These are phyloP conservation scores for Ptychodera flava DNA, from an alignment of 35 echinoderm and acorn worm species.

Conservation along the genomic window DNA sequence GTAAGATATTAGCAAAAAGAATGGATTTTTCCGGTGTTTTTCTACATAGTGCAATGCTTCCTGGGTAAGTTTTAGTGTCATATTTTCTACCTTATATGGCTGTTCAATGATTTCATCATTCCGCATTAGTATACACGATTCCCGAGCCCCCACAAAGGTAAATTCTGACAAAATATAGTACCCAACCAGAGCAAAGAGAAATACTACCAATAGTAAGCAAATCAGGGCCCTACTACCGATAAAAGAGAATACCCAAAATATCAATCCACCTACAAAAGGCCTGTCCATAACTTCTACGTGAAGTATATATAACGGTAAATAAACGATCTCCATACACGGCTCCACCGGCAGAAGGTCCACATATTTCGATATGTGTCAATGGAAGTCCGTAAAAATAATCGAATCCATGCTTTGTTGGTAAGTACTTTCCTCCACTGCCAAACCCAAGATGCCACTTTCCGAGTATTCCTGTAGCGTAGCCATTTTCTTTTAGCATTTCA, in stretches of 20 bases:
- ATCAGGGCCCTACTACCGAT: too few species aligned
- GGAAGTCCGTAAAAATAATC: slow-evolving; percentile 94
- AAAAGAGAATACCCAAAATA: too few species aligned
- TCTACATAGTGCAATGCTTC: slow-evolving; percentile 73
- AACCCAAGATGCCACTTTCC: too few species aligned
- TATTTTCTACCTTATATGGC: slow-evolving; percentile 63
- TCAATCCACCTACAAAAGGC: too few species aligned
- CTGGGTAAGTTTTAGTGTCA: slow-evolving; percentile 58
- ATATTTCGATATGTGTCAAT: slow-evolving; percentile 81
- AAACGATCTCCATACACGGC: too few species aligned
- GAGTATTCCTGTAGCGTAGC: slow-evolving; percentile 82
- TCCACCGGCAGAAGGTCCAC: too few species aligned
- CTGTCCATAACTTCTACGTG: too few species aligned
- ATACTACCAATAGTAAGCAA: too few species aligned
- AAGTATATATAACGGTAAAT: too few species aligned
- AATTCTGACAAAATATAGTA: not conserved
- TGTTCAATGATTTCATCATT: slow-evolving; percentile 86
- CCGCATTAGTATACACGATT: slow-evolving; percentile 72
- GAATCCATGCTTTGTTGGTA: too few species aligned
- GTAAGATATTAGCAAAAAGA: slow-evolving; percentile 66
- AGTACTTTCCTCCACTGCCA: too few species aligned
- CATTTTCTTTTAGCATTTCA: slow-evolving; percentile 57
- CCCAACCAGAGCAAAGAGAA: too few species aligned
- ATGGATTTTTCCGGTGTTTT: slow-evolving; percentile 58
- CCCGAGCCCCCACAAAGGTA: not conserved